These are phyloP conservation scores for Drosophila leonis DNA, from an alignment of 2,888 invertebrate species.

Conservation along the genomic window DNA sequence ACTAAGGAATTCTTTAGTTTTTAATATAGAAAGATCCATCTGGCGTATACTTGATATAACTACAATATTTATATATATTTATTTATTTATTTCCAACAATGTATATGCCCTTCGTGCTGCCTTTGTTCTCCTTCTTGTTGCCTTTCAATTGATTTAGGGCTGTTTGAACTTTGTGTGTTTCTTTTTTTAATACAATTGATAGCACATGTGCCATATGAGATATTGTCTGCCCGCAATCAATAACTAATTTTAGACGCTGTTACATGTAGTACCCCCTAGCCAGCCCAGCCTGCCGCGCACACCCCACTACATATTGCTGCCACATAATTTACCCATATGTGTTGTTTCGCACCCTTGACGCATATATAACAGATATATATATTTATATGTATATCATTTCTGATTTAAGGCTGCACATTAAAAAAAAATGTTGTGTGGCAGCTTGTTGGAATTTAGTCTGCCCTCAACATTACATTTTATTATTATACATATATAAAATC, in stretches of 20 bases:
- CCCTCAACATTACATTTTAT: slow-evolving; percentile 22
- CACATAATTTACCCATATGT: slow-evolving; percentile 22
- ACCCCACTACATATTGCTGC: background rate
- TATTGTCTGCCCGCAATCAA: slow-evolving; percentile 47
- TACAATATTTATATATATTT: no score
- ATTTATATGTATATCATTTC: slow-evolving; percentile 7
- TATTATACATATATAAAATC: slow-evolving; percentile 4
- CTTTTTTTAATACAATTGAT: slow-evolving; percentile 33
- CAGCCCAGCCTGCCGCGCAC: background rate
- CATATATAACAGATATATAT: slow-evolving; percentile 6
- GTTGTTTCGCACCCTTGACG: slow-evolving; percentile 47
- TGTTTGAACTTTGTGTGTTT: slow-evolving; percentile 12
- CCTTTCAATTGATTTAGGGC: slow-evolving; percentile 24
- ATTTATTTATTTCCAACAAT: no score
- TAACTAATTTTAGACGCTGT: slow-evolving; percentile 55
- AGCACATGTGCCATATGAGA: slow-evolving; percentile 50
- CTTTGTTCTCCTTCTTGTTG: background rate
- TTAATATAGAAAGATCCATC: no score
- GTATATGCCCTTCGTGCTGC: background rate
- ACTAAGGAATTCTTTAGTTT: no score
- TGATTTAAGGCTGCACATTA: slow-evolving; percentile 74
- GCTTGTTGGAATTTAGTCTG: slow-evolving; percentile 55
- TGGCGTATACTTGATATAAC: no score
- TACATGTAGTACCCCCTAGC: slow-evolving; percentile 12
- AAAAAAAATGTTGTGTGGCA: slow-evolving; percentile 44